Conservation (phyloP, 2,113 vertebrate genomes). For the Tringa solitaria region DNA sequence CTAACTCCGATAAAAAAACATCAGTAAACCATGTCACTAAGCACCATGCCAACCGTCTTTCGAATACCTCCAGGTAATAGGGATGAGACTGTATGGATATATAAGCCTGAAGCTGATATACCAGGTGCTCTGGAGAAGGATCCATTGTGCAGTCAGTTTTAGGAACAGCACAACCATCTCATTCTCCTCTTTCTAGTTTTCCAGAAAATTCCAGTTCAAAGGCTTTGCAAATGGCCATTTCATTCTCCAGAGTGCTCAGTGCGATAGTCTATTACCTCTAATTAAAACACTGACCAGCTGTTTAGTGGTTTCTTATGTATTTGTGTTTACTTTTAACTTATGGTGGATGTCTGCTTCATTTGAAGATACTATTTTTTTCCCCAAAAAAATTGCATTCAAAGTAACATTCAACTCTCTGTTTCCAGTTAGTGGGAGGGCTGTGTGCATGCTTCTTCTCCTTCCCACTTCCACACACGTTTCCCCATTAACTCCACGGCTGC, state of each 20-base stretch:
- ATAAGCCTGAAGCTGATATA: neutral
- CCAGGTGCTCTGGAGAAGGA: neutral
- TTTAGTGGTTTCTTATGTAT: neutral
- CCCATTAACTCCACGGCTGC: neutral
- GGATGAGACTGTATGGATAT: neutral
- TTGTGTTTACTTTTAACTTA: neutral
- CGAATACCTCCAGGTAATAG: no score
- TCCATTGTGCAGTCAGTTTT: neutral
- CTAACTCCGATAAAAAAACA: no score
- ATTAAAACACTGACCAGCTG: neutral
- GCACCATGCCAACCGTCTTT: no score
- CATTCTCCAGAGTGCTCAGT: neutral
- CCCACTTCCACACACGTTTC: neutral
- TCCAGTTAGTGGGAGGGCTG: neutral
- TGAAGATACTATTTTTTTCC: neutral
- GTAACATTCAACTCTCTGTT: neutral
- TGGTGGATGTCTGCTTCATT: neutral
- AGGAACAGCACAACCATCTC: neutral
- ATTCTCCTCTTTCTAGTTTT: neutral
- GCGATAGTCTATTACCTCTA: neutral
- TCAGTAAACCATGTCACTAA: no score
- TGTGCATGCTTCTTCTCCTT: neutral
- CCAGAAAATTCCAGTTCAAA: neutral
- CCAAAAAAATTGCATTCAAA: neutral
- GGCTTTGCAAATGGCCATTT: neutral